Conservation (phyloP, 1,140 invertebrate genomes). For the Aporrectodea caliginosa region DNA sequence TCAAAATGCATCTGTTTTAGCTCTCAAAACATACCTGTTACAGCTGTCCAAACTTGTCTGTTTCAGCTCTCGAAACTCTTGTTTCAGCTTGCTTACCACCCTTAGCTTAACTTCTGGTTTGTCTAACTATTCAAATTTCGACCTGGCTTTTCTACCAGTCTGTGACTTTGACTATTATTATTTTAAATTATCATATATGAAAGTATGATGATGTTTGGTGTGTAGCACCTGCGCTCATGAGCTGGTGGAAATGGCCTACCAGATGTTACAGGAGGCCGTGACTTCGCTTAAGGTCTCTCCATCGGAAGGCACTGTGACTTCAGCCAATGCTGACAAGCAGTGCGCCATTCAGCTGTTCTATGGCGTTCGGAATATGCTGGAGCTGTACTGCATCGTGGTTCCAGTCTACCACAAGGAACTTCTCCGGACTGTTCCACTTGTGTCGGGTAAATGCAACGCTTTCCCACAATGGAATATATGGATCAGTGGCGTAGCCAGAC, state of each 20-base stretch:
- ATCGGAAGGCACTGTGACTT: not conserved
- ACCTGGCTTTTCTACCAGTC: too few species aligned
- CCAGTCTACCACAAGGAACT: conserved; percentile 73
- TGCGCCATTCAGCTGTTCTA: conserved; percentile 67
- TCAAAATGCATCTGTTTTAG: too few species aligned
- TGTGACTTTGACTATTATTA: not conserved
- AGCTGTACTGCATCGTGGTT: conserved; percentile 72
- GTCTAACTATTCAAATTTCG: not conserved
- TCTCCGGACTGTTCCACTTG: conserved; percentile 75
- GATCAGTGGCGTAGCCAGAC: too few species aligned
- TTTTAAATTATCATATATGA: too few species aligned
- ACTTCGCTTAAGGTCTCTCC: not conserved
- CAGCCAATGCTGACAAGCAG: conserved; percentile 29
- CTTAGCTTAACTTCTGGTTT: not conserved
- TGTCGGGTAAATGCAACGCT: conserved; percentile 64
- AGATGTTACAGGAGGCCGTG: not conserved
- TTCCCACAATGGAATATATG: conserved; percentile 17
- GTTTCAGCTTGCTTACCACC: not conserved
- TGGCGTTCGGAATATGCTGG: conserved; percentile 70
- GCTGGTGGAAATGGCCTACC: not conserved
- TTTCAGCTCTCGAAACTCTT: too few species aligned
- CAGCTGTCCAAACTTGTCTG: too few species aligned
- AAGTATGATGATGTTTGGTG: too few species aligned
- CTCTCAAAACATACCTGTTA: too few species aligned
- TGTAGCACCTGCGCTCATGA: not conserved